Evolutionary conservation across 2,888 invertebrate species (phyloP).

Genomic region (Ophion slaviceki): DNA sequence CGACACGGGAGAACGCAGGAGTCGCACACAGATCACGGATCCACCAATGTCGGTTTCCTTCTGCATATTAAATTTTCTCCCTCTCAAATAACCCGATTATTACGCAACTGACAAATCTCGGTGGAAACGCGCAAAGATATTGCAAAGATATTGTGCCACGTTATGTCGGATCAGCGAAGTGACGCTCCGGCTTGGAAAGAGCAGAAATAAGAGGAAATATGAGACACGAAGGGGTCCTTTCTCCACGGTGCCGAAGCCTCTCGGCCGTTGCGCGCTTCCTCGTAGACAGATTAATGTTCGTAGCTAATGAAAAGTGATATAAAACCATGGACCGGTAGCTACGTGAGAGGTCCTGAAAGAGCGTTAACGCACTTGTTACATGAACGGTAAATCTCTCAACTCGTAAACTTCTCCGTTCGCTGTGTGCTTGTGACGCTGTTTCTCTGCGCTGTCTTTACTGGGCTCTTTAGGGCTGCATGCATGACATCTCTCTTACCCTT

Average conservation of each 20-base stretch:
- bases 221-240: slow-evolving; percentile 8
- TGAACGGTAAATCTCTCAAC: slow-evolving; percentile 76
- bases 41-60: not conserved
- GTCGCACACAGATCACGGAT: too few species aligned
- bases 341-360: slow-evolving; percentile 47
- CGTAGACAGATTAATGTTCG: slow-evolving; percentile 72
- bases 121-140: slow-evolving; percentile 25
- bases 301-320: slow-evolving; percentile 75
- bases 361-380: slow-evolving; percentile 75
- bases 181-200: slow-evolving; percentile 5
- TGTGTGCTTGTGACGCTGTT: slow-evolving; percentile 7
- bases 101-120: slow-evolving; percentile 47
- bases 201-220: slow-evolving; percentile 45
- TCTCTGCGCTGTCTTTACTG: not conserved
- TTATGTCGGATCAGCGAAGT: slow-evolving; percentile 40
- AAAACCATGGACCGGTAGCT: slow-evolving; percentile 71
- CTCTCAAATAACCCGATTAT: slow-evolving; percentile 15
- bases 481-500: slow-evolving; percentile 14
- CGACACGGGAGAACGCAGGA: too few species aligned
- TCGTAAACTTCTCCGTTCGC: slow-evolving; percentile 73
- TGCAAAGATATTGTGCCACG: slow-evolving; percentile 10
- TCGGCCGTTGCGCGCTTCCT: slow-evolving; percentile 19
- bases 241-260: slow-evolving; percentile 29
- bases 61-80: not conserved
- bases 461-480: slow-evolving; percentile 32